Percentiles rank a stretch among this genome's conserved stretches.
Conservation (phyloP, 2,888 invertebrate species). For the Lasioglossum leucozonium region DNA sequence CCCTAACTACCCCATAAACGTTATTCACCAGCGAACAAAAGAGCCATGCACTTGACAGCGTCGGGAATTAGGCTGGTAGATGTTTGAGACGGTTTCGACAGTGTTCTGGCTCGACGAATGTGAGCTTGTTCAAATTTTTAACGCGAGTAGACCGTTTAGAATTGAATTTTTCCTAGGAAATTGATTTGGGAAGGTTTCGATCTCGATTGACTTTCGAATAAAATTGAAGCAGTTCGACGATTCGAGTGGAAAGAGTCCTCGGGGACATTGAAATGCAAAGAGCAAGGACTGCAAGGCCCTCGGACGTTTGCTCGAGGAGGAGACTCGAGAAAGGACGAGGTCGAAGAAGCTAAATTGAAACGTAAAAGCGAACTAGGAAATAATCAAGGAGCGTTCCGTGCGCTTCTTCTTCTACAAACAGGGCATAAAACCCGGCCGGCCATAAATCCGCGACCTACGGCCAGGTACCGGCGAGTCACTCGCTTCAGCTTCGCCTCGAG, state of each 20-base stretch:
- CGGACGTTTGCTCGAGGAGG: constrained; percentile 16
- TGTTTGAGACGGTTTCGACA: constrained; percentile 18
- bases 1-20: constrained; percentile 31
- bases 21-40: constrained; percentile 33
- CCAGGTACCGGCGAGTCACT: constrained; percentile 26
- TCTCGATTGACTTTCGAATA: background rate
- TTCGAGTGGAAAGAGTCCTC: background rate
- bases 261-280: background rate
- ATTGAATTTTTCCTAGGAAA: background rate
- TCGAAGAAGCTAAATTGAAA: constrained; percentile 73
- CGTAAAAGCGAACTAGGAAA: constrained; percentile 71
- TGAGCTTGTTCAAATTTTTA: no score
- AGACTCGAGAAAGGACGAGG: constrained; percentile 13
- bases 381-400: constrained; percentile 67
- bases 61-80: background rate
- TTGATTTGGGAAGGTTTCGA: background rate
- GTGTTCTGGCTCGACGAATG: no score
- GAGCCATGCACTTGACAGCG: background rate
- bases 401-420: constrained; percentile 69
- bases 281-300: background rate
- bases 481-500: constrained; percentile 26
- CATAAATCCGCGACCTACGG: constrained; percentile 72
- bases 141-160: no score
- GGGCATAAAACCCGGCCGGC: constrained; percentile 68
- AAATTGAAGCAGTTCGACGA: background rate